Conservation (phyloP, 2,888 invertebrate genomes). For the Trichopoda pennipes region DNA sequence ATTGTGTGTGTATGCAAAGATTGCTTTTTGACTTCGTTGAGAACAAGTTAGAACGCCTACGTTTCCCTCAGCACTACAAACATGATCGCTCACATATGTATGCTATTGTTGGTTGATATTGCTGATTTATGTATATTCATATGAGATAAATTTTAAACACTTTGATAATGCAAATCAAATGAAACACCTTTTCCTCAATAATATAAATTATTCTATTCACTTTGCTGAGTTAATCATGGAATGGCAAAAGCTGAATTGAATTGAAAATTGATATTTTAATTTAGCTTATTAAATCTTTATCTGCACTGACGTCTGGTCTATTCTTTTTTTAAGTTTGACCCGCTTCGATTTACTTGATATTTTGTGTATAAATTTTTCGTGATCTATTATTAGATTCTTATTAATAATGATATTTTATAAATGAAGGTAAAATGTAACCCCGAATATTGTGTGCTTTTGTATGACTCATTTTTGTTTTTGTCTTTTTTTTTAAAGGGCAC, state of each 20-base stretch:
- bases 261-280: not conserved
- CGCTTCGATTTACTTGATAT: not conserved
- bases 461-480: not conserved
- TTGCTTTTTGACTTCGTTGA: slow-evolving; percentile 33
- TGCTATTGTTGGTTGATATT: slow-evolving; percentile 15
- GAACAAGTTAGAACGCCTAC: slow-evolving; percentile 71
- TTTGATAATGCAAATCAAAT: slow-evolving; percentile 31
- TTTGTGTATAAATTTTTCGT: slow-evolving; percentile 18
- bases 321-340: no score
- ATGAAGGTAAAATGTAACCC: not conserved
- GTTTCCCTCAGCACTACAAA: slow-evolving; percentile 40
- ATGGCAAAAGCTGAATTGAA: not conserved
- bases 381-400: slow-evolving; percentile 38
- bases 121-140: slow-evolving; percentile 4
- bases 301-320: not conserved
- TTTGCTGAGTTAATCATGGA: no score
- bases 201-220: not conserved
- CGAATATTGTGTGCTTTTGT: not conserved
- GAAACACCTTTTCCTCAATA: slow-evolving; percentile 22
- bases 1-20: slow-evolving; percentile 26
- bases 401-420: not conserved
- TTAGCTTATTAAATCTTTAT: not conserved
- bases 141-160: slow-evolving; percentile 14
- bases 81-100: slow-evolving; percentile 38
- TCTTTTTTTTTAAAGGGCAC: slow-evolving; percentile 6